Conservation (phyloP, 2,113 vertebrate species). For the Mesocricetus auratus region DNA sequence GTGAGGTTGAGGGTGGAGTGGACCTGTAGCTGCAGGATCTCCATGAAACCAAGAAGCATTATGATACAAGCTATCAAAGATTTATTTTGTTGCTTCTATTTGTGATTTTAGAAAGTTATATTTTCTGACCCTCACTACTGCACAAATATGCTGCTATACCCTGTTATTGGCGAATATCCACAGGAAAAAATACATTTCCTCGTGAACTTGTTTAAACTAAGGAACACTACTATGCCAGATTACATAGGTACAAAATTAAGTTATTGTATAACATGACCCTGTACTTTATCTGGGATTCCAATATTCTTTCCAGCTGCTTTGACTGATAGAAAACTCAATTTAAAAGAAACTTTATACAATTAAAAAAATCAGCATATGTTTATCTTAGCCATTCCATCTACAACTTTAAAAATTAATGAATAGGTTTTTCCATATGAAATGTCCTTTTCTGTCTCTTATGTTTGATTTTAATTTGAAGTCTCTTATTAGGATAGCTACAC, state of each 20-base stretch:
- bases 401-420: not conserved
- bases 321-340: not conserved
- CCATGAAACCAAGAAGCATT: not conserved
- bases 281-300: not conserved
- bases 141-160: not conserved
- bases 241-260: not conserved
- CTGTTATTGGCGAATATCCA: not conserved
- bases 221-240: not conserved
- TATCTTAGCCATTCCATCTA: not conserved
- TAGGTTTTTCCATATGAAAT: not conserved
- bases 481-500: too few species aligned
- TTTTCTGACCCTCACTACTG: not conserved
- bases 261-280: not conserved
- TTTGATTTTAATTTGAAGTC: too few species aligned
- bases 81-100: not conserved
- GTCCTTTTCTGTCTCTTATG: too few species aligned
- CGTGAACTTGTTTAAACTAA: not conserved
- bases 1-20: too few species aligned
- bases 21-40: too few species aligned
- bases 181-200: not conserved
- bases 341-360: not conserved
- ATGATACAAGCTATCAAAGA: not conserved
- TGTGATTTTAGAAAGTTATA: slow-evolving; percentile 23
- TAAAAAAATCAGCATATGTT: not conserved
- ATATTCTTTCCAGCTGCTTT: not conserved